Percentiles rank a stretch among this genome's conserved stretches.
Evolutionary conservation across 1,140 invertebrate species (phyloP).

Genomic region (Bombus superbus): DNA sequence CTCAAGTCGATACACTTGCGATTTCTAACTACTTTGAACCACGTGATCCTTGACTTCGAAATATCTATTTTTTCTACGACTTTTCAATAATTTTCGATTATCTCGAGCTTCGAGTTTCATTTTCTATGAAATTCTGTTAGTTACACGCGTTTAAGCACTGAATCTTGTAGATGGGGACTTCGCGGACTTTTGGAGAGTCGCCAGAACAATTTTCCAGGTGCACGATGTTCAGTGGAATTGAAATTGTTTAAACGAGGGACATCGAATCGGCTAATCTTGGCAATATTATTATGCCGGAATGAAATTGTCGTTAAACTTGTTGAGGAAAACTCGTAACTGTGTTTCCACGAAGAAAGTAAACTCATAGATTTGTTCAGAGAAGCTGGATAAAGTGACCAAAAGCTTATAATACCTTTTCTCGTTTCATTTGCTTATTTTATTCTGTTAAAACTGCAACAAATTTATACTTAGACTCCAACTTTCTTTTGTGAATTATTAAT

Average conservation of each 20-base stretch:
- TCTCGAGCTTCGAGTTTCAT: not conserved
- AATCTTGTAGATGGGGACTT: not conserved
- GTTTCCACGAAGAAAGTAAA: not conserved
- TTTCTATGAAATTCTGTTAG: not conserved
- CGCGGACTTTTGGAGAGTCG: not conserved
- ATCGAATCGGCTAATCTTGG: not conserved
- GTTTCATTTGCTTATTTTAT: not conserved
- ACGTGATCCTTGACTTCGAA: no score
- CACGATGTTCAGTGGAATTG: not conserved
- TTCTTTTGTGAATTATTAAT: not conserved
- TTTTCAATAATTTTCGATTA: not conserved
- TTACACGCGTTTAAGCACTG: not conserved
- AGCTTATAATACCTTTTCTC: not conserved
- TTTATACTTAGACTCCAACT: not conserved
- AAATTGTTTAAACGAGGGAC: conserved; percentile 11
- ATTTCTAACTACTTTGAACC: no score
- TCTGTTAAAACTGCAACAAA: not conserved
- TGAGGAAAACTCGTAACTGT: not conserved
- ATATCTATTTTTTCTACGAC: not conserved
- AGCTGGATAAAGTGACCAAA: not conserved
- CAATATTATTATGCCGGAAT: not conserved
- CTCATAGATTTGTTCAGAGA: no score
- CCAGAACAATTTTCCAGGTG: conserved; percentile 17
- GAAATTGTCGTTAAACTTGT: conserved; percentile 11
- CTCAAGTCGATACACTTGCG: no score